These are phyloP conservation scores for Hirtodrosophila histrioides DNA, from an alignment of 2,888 invertebrate genomes.

Conservation along the genomic window DNA sequence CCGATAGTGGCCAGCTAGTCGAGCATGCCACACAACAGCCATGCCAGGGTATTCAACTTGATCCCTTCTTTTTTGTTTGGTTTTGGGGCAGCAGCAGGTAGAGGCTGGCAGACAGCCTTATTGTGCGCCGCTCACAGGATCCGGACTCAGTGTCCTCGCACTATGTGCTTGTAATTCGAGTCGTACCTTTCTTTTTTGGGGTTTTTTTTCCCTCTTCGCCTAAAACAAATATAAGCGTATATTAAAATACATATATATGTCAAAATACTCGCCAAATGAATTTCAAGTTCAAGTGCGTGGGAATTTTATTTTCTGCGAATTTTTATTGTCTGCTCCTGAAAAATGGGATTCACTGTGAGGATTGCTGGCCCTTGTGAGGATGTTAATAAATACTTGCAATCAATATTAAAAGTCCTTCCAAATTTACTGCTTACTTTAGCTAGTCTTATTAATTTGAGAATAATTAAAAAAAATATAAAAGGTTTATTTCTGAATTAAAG, in stretches of 20 bases:
- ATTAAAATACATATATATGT: conserved; percentile 29
- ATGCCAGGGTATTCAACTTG: conserved; percentile 61
- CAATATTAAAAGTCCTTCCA: not conserved
- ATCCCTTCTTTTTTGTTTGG: conserved; percentile 15
- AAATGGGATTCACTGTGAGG: not conserved
- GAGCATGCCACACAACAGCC: conserved; percentile 49
- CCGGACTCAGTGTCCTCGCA: conserved; percentile 17
- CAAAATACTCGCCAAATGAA: conserved; percentile 60
- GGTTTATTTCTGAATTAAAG: too few relatives aligned
- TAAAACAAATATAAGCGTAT: conserved; percentile 31
- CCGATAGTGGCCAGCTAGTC: conserved; percentile 54
- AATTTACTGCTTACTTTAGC: too few relatives aligned
- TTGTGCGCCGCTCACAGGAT: conserved; percentile 36
- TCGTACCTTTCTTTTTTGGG: conserved; percentile 29
- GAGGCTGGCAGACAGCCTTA: conserved; percentile 48
- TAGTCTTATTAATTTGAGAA: too few relatives aligned
- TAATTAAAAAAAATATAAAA: too few relatives aligned
- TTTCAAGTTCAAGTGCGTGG: conserved; percentile 80
- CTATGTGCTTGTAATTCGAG: conserved; percentile 65
- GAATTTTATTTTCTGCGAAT: conserved; percentile 72
- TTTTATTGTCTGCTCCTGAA: conserved; percentile 6
- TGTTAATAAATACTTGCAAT: not conserved
- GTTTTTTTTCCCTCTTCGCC: conserved; percentile 23
- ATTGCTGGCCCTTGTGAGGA: conserved; percentile 6
- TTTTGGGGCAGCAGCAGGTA: conserved; percentile 62